Evolutionary conservation across 2,113 vertebrate species (phyloP).

Genomic region (Myrmophylax atrothorax): DNA sequence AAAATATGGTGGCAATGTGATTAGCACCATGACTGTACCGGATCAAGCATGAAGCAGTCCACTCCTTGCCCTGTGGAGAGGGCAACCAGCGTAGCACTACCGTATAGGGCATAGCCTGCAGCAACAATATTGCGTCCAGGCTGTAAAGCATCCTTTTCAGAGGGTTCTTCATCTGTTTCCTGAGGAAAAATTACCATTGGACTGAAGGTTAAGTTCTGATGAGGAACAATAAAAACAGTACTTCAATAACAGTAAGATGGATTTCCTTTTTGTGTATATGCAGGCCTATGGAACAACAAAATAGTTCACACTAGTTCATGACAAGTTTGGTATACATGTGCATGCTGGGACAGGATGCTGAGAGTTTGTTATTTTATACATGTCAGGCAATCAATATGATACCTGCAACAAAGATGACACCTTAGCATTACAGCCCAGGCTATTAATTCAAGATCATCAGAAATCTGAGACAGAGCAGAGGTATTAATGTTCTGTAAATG

Average conservation of each 20-base stretch:
- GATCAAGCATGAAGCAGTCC: conserved; percentile 95
- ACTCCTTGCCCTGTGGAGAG: conserved; percentile 92
- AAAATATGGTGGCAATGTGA: neutral
- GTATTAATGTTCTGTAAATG: neutral
- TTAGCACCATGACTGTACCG: conserved; percentile 74
- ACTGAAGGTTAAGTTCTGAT: neutral
- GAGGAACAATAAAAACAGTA: neutral
- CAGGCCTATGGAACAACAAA: neutral
- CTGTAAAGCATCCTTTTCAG: conserved; percentile 89
- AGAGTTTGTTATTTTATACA: neutral
- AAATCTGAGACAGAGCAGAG: conserved; percentile 8
- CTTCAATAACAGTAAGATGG: neutral
- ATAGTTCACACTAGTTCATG: neutral
- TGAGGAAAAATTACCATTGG: conserved; percentile 23
- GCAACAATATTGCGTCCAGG: conserved; percentile 88
- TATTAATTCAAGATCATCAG: neutral
- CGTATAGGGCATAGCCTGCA: conserved; percentile 93
- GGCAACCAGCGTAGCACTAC: conserved; percentile 92
- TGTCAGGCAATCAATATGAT: neutral
- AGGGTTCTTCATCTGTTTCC: conserved; percentile 81
- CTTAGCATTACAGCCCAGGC: neutral
- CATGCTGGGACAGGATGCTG: neutral
- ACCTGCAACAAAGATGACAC: neutral
- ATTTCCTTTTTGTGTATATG: too few relatives aligned
- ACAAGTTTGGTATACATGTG: neutral